phyloP scores from a whole-genome alignment of 1,140 invertebrate species.

The Maconellicoccus hirsutus region DNA sequence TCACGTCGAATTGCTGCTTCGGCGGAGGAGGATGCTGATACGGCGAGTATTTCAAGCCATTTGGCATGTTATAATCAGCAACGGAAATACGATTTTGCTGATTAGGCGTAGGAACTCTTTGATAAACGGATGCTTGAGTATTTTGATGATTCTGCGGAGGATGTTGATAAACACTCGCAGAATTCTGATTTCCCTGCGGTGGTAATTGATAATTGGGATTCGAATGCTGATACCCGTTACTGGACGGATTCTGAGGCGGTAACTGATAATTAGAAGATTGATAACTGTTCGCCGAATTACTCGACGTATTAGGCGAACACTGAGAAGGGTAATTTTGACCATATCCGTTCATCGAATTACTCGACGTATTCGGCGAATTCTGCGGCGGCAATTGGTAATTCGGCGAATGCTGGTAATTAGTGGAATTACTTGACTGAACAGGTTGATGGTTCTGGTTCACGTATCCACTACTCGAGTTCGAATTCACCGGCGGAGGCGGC shows the following conservation, averaged over 20 bases:
- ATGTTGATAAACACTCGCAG: background rate
- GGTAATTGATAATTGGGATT: background rate
- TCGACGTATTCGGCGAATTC: background rate
- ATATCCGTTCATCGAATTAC: too few relatives aligned
- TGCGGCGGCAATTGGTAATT: background rate
- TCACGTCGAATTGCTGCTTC: slow-evolving; percentile 25
- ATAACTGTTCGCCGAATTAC: background rate
- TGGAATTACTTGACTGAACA: slow-evolving; percentile 9
- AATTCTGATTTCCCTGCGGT: background rate
- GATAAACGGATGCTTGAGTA: slow-evolving; percentile 26
- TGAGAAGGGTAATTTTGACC: background rate
- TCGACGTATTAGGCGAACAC: background rate
- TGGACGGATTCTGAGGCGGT: background rate
- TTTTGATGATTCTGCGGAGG: background rate
- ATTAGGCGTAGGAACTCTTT: slow-evolving; percentile 33
- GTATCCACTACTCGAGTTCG: background rate
- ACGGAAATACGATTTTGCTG: slow-evolving; percentile 19
- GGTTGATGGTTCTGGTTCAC: background rate
- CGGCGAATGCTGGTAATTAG: background rate
- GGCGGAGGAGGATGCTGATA: slow-evolving; percentile 36
- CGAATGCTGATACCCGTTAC: background rate
- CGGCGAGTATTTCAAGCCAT: slow-evolving; percentile 32
- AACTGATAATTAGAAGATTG: background rate
- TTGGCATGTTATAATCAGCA: background rate
- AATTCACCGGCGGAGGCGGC: slow-evolving; percentile 5